Percentiles rank a stretch among this genome's conserved stretches.
These are phyloP conservation scores for Glossophaga mutica DNA, from an alignment of 2,797 vertebrate species.

Conservation along the genomic window DNA sequence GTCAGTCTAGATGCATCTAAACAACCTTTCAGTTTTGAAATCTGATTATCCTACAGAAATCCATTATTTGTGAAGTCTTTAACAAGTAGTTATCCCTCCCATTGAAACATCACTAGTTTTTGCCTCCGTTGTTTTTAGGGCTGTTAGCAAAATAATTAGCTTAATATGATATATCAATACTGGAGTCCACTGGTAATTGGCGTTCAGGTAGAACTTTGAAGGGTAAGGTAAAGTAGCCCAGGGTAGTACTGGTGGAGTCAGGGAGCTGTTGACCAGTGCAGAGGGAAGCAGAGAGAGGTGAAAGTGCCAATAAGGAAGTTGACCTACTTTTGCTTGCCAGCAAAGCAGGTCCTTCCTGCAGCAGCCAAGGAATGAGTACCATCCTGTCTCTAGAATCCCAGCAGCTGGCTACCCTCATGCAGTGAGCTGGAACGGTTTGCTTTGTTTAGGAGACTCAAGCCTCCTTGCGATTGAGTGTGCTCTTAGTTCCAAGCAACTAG, in stretches of 20 bases:
- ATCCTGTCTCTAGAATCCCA: neutral
- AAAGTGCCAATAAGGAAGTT: neutral
- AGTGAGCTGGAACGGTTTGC: neutral
- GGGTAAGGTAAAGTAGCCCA: neutral
- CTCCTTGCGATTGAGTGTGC: neutral
- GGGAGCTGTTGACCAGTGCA: neutral
- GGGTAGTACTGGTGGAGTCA: neutral
- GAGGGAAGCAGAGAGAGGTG: neutral
- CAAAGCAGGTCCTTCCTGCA: neutral
- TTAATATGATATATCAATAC: neutral
- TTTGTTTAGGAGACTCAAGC: neutral
- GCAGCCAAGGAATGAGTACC: neutral
- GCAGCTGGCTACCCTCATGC: neutral
- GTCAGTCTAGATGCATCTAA: neutral
- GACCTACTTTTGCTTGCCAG: neutral
- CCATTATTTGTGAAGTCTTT: neutral
- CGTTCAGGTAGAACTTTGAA: neutral
- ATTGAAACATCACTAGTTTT: neutral
- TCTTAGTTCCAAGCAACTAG: neutral
- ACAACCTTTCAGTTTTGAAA: neutral
- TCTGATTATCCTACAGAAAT: neutral
- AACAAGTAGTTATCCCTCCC: neutral
- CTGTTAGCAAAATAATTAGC: neutral
- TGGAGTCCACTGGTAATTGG: neutral
- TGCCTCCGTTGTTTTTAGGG: neutral